Evolutionary conservation across 2,113 vertebrate genomes (phyloP).

Genomic region (Chrysemys picta): DNA sequence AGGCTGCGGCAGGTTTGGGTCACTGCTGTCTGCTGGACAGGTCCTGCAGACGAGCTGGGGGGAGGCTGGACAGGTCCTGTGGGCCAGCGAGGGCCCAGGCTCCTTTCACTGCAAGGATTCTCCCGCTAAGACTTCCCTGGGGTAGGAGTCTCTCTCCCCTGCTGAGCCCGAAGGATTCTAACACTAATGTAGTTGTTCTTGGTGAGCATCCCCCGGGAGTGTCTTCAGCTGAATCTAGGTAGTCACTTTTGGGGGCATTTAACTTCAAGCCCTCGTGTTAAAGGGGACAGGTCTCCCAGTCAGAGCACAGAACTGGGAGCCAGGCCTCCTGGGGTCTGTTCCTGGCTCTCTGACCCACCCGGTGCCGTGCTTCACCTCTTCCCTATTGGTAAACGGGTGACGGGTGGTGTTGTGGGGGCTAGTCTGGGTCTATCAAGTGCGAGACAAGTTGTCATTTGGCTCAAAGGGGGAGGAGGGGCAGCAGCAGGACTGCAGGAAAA

Average conservation of each 20-base stretch:
- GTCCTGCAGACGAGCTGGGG: too few relatives aligned
- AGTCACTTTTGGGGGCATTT: background rate
- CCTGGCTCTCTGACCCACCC: background rate
- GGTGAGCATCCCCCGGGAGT: background rate
- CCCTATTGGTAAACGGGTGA: too few relatives aligned
- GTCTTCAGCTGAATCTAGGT: background rate
- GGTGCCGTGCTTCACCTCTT: background rate
- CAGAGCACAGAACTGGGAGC: background rate
- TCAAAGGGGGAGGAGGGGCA: accelerated
- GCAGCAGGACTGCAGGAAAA: background rate
- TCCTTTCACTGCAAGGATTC: background rate
- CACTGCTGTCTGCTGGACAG: background rate
- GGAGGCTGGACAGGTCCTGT: background rate
- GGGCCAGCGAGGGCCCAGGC: background rate
- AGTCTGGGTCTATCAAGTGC: background rate
- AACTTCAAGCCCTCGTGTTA: background rate
- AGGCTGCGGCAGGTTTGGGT: background rate
- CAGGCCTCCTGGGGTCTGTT: background rate
- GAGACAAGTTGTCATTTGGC: accelerated
- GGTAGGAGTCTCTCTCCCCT: background rate
- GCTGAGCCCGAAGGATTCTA: background rate
- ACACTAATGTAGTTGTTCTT: background rate
- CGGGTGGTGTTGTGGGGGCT: background rate
- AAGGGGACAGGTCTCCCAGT: background rate
- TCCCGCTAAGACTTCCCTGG: background rate